Conservation (phyloP, 2,113 vertebrate species). For the Hypomesus transpacificus region DNA sequence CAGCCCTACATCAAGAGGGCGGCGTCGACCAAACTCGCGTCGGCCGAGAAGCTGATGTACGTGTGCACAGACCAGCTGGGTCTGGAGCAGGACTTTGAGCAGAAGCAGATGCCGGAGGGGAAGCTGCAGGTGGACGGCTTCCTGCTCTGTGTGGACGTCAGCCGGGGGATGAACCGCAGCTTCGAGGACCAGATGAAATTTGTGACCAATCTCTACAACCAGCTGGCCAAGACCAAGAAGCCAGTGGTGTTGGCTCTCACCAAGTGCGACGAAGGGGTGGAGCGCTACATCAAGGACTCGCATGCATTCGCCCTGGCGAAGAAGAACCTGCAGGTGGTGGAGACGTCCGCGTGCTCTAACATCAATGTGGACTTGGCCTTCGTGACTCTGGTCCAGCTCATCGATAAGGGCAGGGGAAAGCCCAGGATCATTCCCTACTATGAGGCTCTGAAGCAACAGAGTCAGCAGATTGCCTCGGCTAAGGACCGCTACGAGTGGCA, state of each 20-base stretch:
- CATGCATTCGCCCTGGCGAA: conserved; percentile 92
- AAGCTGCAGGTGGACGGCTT: conserved; percentile 92
- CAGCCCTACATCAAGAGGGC: conserved; percentile 96
- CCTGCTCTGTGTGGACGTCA: conserved; percentile 90
- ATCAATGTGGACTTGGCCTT: conserved; percentile 95
- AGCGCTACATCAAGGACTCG: conserved; percentile 94
- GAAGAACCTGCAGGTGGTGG: conserved; percentile 96
- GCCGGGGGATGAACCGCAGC: conserved; percentile 94
- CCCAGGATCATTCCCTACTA: conserved; percentile 96
- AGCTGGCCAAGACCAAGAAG: conserved; percentile 94
- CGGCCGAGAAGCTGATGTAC: conserved; percentile 98
- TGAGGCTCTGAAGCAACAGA: conserved; percentile 95
- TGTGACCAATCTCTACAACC: conserved; percentile 90
- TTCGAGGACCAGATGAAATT: conserved; percentile 98
- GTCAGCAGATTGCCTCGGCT: conserved; percentile 92
- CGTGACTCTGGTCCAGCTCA: conserved; percentile 88
- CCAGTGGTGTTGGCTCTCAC: conserved; percentile 88
- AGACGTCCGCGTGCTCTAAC: conserved; percentile 94
- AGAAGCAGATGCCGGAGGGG: conserved; percentile 98
- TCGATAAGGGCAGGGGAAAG: conserved; percentile 88
- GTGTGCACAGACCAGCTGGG: conserved; percentile 98
- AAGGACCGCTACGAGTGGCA: conserved; percentile 96
- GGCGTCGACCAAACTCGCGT: conserved; percentile 89
- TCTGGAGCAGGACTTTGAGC: conserved; percentile 98
- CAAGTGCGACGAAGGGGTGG: conserved; percentile 96